Percentiles rank a stretch among this genome's conserved stretches.
Conservation (phyloP, 2,888 invertebrate species). For the Cacoxenus indagator region DNA sequence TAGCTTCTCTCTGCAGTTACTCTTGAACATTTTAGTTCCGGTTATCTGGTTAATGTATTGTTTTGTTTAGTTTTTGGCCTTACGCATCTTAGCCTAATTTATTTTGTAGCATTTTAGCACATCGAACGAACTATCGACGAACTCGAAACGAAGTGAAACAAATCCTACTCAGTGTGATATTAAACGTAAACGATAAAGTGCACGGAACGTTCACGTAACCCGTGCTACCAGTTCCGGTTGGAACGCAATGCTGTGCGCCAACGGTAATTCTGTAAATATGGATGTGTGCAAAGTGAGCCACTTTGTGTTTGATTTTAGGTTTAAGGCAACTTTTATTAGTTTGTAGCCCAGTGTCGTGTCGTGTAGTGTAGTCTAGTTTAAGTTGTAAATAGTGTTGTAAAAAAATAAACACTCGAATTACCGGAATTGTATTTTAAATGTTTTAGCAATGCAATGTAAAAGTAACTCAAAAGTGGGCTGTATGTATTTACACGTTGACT, state of each 20-base stretch:
- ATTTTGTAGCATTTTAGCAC: constrained; percentile 46
- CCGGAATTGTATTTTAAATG: constrained; percentile 15
- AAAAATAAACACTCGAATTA: constrained; percentile 1
- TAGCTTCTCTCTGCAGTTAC: too few relatives aligned
- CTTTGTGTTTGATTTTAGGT: constrained; percentile 3
- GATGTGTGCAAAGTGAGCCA: constrained; percentile 1
- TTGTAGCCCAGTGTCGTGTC: neutral
- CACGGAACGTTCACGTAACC: neutral
- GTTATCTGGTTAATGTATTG: neutral
- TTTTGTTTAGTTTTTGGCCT: neutral
- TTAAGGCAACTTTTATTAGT: neutral
- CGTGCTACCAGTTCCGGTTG: too few relatives aligned
- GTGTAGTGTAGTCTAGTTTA: constrained; percentile 18
- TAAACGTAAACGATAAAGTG: constrained; percentile 58
- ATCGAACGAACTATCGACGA: constrained; percentile 12
- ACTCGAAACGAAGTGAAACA: constrained; percentile 30
- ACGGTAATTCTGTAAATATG: constrained; percentile 11
- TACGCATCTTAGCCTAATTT: constrained; percentile 44
- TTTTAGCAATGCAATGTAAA: neutral
- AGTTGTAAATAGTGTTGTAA: constrained; percentile 19
- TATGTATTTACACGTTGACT: neutral
- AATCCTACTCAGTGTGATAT: constrained; percentile 71
- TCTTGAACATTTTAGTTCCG: neutral
- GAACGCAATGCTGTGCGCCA: constrained; percentile 42
- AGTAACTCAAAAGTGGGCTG: neutral